phyloP scores from a whole-genome alignment of 2,797 vertebrate species.

The Sylvilagus floridanus region DNA sequence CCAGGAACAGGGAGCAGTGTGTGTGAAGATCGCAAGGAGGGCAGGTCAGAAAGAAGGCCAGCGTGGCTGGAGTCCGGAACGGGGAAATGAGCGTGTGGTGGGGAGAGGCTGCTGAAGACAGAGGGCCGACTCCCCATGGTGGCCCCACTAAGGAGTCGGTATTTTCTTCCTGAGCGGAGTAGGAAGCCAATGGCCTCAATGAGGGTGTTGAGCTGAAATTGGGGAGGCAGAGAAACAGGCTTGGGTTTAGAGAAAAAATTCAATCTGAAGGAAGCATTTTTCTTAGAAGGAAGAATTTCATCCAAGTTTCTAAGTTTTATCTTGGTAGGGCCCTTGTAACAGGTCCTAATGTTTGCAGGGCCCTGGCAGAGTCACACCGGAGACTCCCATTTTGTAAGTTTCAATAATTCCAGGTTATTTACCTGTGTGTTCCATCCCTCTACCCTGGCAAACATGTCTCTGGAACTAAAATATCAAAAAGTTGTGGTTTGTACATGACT shows the following conservation, averaged over 20 bases:
- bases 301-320: background rate
- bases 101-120: background rate
- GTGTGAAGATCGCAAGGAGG: background rate
- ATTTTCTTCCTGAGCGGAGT: background rate
- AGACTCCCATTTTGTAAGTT: background rate
- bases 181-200: background rate
- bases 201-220: background rate
- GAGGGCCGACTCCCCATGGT: no score
- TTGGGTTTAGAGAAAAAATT: background rate
- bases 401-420: background rate
- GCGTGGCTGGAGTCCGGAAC: background rate
- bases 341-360: no score
- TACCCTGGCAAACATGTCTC: background rate
- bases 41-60: background rate
- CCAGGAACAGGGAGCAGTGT: background rate
- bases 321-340: background rate
- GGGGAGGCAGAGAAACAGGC: background rate
- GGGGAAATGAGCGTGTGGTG: no score
- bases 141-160: background rate
- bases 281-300: background rate
- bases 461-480: conserved; percentile 23
- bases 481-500: background rate
- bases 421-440: background rate
- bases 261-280: background rate
- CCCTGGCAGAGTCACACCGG: background rate